Base-by-base conservation (phyloP, 2,888 invertebrate species). In the Diarsia dahlii region DNA sequence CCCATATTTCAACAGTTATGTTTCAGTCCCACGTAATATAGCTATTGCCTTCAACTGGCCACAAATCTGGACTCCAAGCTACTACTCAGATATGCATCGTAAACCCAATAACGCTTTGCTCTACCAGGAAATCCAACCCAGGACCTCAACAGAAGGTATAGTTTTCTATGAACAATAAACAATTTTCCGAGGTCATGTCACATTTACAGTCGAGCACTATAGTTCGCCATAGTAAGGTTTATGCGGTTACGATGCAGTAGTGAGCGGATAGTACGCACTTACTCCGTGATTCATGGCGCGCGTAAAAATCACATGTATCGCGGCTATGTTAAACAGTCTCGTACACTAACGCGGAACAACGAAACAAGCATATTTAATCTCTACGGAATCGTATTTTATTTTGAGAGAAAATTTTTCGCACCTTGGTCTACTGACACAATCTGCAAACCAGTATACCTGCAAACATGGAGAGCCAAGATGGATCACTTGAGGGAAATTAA, bases 221-320 rank as follows among this genome's bases (percentile, higher is more conserved):
- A 50, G 45, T 58, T 39, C n/a, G 15, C 28, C 66, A 20, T 23
- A 46, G 34, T 62, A 28, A 69, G 74, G 66, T 74, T 74, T 71
- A 66, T 66, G 58, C 71, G n/a, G 20, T 50, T 23, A 48, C 65
- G 60, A 75, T 62, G 74, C 75, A 80, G 80, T 82, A 79, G 81
- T 81, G 82, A 80, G 79, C 74, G 58, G 56, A 78, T 76, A 76
- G 82, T 81, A 76, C 78, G 64, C 84, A 84, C 70, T 85, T 78
- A 84, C 69, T 46, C 62, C 50, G 62, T 87, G 89, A 89, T 89
- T 89, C 81, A 89, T 88, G 81, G 63, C 68, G 20, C 62, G 77
- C 84, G 76, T 89, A 88, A 89, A 89, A 87, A 86, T 85, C 79
- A 50, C 74, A 86, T 67, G 76, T 71, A 73, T 71, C 65, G 68